These are phyloP conservation scores for Leptothorax acervorum DNA, from an alignment of 2,888 invertebrate genomes.

Conservation along the genomic window DNA sequence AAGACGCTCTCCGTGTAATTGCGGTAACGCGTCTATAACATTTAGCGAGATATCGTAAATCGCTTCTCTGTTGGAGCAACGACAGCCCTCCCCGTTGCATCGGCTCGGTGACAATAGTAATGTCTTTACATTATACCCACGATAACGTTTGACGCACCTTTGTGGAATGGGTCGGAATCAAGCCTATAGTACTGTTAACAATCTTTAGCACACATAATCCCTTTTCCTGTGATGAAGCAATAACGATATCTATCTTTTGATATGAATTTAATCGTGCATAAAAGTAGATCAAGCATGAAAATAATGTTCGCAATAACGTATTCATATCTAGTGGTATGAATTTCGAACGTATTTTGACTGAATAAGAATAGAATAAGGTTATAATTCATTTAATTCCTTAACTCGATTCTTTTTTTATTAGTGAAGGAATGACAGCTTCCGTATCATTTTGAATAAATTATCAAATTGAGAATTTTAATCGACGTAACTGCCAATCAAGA, in stretches of 20 bases:
- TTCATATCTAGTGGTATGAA: background rate
- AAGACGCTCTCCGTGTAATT: background rate
- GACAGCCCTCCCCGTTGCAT: background rate
- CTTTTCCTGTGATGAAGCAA: background rate
- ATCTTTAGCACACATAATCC: background rate
- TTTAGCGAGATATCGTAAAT: conserved; percentile 7
- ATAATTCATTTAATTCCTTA: background rate
- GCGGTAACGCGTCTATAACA: background rate
- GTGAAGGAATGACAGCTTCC: background rate
- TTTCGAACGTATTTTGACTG: background rate
- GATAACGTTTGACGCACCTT: background rate
- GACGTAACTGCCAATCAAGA: too few species aligned
- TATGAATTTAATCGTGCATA: background rate
- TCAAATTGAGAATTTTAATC: too few species aligned
- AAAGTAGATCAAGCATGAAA: background rate
- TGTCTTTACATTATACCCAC: conserved; percentile 16
- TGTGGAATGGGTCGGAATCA: background rate
- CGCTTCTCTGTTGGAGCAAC: background rate
- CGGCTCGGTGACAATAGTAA: background rate
- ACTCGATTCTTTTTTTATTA: background rate
- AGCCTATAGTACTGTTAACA: conserved; percentile 1
- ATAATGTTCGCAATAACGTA: background rate
- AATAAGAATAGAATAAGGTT: background rate
- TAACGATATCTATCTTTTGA: background rate
- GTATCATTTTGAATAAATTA: background rate